Percentiles rank a stretch among this genome's conserved stretches.
These are phyloP conservation scores for Allobates femoralis DNA, from an alignment of 2,797 vertebrate genomes.

Conservation along the genomic window DNA sequence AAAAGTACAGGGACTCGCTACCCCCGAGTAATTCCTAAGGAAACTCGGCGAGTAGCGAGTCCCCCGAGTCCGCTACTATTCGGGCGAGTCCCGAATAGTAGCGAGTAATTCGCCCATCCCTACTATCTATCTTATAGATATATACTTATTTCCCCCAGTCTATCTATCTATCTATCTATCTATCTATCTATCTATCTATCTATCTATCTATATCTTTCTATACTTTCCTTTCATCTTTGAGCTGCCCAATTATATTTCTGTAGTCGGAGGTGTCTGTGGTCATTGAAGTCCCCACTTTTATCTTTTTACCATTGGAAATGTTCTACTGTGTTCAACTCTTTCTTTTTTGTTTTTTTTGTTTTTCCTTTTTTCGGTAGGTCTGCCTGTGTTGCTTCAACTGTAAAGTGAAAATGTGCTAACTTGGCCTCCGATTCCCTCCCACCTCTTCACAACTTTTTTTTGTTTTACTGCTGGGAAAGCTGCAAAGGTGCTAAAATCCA, in stretches of 20 bases:
- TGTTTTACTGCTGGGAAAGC: slow-evolving; percentile 24
- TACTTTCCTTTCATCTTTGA: no score
- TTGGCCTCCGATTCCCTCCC: neutral
- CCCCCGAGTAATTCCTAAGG: no score
- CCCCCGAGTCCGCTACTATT: no score
- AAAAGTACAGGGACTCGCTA: no score
- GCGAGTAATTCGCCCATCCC: no score
- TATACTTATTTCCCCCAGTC: neutral
- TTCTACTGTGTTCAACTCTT: neutral
- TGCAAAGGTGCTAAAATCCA: slow-evolving; percentile 37
- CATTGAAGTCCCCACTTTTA: neutral
- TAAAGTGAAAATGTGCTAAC: slow-evolving; percentile 19
- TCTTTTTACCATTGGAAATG: neutral
- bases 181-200: neutral
- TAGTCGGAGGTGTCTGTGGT: neutral
- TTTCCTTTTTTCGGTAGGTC: neutral
- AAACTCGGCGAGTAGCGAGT: no score
- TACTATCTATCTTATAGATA: neutral
- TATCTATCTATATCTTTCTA: no score
- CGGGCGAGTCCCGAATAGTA: no score
- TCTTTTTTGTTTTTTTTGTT: neutral
- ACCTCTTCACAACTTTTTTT: slow-evolving; percentile 13
- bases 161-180: slow-evolving; percentile 13
- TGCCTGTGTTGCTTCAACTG: neutral
- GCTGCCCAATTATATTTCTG: neutral